phyloP scores from a whole-genome alignment of 1,140 invertebrate species.

The Saxidomus purpurata region DNA sequence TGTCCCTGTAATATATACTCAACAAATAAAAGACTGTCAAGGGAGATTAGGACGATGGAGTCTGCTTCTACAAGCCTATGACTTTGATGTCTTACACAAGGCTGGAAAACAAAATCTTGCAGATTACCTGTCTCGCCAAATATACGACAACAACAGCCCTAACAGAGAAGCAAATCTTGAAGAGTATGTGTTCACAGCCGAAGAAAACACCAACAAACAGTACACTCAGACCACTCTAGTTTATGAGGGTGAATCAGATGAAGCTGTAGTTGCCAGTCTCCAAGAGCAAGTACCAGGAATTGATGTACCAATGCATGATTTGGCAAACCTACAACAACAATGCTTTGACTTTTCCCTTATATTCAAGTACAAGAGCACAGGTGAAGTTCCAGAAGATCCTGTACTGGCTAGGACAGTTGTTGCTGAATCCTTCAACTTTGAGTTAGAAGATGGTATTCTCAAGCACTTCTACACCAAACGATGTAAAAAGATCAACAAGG shows the following conservation, averaged over 20 bases:
- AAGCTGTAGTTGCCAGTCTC: neutral
- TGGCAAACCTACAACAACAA: neutral
- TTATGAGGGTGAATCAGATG: neutral
- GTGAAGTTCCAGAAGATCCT: neutral
- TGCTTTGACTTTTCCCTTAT: neutral
- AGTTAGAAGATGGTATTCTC: slow-evolving; percentile 50
- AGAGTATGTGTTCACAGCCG: too few relatives aligned
- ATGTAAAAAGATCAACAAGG: neutral
- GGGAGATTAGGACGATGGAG: slow-evolving; percentile 81
- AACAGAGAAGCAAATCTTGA: neutral
- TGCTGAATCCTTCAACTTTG: slow-evolving; percentile 37
- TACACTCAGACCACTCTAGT: neutral
- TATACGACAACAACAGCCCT: neutral
- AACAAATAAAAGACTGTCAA: slow-evolving; percentile 83
- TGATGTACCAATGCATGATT: neutral
- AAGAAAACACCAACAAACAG: too few relatives aligned
- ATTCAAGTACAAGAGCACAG: neutral
- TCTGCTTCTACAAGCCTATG: slow-evolving; percentile 61
- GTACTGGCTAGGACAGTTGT: neutral
- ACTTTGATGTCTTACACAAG: slow-evolving; percentile 55
- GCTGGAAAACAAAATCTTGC: slow-evolving; percentile 36
- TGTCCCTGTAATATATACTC: slow-evolving; percentile 3
- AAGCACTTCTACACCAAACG: slow-evolving; percentile 44
- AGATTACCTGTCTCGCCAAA: slow-evolving; percentile 23
- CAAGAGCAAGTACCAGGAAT: neutral